Conservation (phyloP, 2,113 vertebrate species). For the Fregata magnificens region DNA sequence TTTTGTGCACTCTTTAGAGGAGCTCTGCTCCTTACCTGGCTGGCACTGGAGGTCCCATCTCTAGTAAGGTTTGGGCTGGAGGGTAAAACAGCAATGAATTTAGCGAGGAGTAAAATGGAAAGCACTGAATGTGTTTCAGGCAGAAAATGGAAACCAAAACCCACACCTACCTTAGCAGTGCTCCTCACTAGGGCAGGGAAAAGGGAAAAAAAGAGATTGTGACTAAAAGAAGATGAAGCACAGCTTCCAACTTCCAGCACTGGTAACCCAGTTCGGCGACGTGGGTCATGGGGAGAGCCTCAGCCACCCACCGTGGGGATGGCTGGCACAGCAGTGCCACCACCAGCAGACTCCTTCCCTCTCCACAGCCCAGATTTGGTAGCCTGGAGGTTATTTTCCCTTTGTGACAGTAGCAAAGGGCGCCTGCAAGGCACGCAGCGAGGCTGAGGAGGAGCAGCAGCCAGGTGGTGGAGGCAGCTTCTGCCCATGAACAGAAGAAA, state of each 20-base stretch:
- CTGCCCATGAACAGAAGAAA: neutral
- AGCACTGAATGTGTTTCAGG: neutral
- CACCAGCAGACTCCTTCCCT: neutral
- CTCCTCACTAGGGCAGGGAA: neutral
- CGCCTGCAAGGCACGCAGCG: neutral
- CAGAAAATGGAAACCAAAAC: neutral
- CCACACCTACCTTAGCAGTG: neutral
- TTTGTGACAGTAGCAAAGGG: neutral
- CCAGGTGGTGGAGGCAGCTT: neutral
- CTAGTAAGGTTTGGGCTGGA: neutral
- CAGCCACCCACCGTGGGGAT: accelerated
- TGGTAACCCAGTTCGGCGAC: neutral
- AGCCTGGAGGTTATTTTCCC: neutral
- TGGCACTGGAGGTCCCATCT: neutral
- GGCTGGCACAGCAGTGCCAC: neutral
- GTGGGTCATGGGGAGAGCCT: neutral
- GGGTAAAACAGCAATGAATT: neutral
- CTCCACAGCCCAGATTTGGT: neutral
- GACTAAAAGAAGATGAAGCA: neutral
- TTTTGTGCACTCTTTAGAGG: neutral
- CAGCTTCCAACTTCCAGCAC: neutral
- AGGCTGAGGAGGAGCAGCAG: neutral
- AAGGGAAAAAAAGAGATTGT: neutral
- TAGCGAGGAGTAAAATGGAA: neutral
- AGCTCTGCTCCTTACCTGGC: neutral